Conservation (phyloP, 2,888 invertebrate species). For the Mylabris sibirica region DNA sequence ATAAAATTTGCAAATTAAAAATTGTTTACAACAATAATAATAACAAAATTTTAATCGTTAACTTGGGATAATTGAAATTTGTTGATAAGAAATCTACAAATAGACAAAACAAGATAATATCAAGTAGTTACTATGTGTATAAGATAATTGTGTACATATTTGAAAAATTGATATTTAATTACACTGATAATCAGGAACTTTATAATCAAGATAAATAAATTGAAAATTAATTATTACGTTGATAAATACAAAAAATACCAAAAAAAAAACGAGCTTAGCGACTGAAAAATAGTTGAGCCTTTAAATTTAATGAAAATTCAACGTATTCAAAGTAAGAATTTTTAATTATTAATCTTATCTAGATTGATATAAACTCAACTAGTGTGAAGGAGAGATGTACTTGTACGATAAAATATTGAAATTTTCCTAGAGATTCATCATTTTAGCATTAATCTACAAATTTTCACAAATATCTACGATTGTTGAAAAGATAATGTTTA, state of each 20-base stretch:
- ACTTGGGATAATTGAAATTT: neutral
- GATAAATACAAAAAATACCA: too few relatives aligned
- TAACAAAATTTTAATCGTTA: neutral
- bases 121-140: conserved; percentile 6
- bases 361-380: too few relatives aligned
- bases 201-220: conserved; percentile 3
- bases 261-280: neutral
- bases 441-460: too few relatives aligned
- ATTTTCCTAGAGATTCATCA: too few relatives aligned
- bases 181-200: neutral
- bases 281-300: neutral
- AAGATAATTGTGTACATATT: neutral
- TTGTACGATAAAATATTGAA: too few relatives aligned
- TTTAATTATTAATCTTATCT: too few relatives aligned
- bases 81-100: neutral
- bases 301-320: neutral
- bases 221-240: neutral
- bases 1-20: neutral
- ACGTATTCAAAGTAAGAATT: neutral
- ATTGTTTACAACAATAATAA: neutral
- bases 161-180: conserved; percentile 4
- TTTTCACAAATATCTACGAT: too few relatives aligned
- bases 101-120: conserved; percentile 7
- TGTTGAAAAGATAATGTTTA: too few relatives aligned
- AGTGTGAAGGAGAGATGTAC: too few relatives aligned